These are phyloP conservation scores for Slavum lentiscoides DNA, from an alignment of 2,888 invertebrate species.

Conservation along the genomic window DNA sequence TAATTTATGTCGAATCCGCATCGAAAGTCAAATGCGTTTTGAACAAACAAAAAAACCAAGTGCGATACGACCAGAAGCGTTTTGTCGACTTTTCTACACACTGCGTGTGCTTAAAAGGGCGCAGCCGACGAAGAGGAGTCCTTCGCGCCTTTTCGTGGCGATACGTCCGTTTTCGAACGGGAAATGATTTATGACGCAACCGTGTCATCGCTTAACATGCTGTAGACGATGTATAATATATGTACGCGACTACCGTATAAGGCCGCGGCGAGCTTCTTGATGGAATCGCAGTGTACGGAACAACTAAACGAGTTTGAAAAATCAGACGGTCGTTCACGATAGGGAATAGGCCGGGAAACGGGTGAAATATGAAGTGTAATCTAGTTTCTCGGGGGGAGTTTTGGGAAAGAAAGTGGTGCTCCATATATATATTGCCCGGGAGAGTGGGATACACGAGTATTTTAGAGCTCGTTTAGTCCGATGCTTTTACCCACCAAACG, in stretches of 20 bases:
- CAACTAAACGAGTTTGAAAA: conserved; percentile 30
- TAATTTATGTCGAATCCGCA: background rate
- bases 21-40: background rate
- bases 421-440: background rate
- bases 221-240: background rate
- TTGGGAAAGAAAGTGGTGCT: conserved; percentile 1
- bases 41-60: background rate
- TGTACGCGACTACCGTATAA: too few species aligned
- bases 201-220: conserved; percentile 34
- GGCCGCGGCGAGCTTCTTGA: background rate
- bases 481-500: conserved; percentile 8
- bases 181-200: conserved; percentile 45
- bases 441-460: conserved; percentile 12
- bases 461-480: conserved; percentile 35
- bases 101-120: too few species aligned
- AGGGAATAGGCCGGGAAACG: background rate
- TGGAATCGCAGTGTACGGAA: background rate
- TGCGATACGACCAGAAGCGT: background rate
- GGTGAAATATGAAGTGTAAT: background rate
- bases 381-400: too few species aligned
- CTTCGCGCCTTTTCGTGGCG: background rate
- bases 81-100: background rate
- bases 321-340: background rate
- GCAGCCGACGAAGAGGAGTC: background rate
- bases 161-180: conserved; percentile 20